Conservation (phyloP, 1,140 invertebrate species). For the Drosophila repletoides region DNA sequence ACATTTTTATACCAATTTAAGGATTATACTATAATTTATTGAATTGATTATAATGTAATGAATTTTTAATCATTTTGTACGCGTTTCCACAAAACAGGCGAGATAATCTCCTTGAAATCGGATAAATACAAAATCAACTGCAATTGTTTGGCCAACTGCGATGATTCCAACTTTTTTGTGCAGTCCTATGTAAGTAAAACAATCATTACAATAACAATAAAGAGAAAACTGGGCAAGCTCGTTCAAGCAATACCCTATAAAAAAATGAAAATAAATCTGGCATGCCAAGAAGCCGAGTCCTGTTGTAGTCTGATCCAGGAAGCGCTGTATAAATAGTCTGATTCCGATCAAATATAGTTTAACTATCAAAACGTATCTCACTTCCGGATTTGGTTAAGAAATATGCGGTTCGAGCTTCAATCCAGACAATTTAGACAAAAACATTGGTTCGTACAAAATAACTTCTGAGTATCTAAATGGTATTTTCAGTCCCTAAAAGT, state of each 20-base stretch:
- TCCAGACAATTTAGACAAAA: too few relatives aligned
- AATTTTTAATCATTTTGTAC: neutral
- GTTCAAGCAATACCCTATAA: conserved; percentile 8
- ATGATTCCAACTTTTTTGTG: conserved; percentile 86
- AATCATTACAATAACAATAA: conserved; percentile 23
- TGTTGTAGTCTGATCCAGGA: too few relatives aligned
- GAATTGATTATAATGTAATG: too few relatives aligned
- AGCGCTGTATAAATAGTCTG: too few relatives aligned
- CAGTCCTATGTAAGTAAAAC: conserved; percentile 82
- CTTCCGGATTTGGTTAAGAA: too few relatives aligned
- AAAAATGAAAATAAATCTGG: conserved; percentile 20
- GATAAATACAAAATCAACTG: conserved; percentile 84
- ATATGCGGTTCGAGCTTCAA: too few relatives aligned
- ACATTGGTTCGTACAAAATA: too few relatives aligned
- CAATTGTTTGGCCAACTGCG: conserved; percentile 85
- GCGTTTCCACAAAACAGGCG: conserved; percentile 56
- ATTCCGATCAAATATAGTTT: too few relatives aligned
- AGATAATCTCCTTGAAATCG: conserved; percentile 82
- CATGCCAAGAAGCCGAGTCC: too few relatives aligned
- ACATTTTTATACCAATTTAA: neutral
- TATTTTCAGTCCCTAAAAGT: too few relatives aligned
- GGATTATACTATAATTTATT: neutral
- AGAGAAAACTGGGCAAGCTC: neutral
- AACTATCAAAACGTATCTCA: too few relatives aligned
- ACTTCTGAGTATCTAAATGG: too few relatives aligned